Evolutionary conservation across 1,140 invertebrate species (phyloP).

Genomic region (Ylistrum balloti): DNA sequence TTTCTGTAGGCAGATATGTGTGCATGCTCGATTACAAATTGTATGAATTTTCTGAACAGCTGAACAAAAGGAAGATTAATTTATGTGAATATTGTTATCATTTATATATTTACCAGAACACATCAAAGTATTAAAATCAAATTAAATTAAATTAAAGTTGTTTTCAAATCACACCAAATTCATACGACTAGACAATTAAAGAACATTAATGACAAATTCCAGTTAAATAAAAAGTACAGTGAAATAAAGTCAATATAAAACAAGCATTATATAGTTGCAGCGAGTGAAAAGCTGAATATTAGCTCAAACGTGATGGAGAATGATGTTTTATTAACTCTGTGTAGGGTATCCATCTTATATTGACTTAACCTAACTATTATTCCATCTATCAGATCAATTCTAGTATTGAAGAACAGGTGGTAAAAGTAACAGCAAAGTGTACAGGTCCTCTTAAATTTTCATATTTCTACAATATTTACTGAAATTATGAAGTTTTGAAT

Average conservation of each 20-base stretch:
- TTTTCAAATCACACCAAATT: conserved; percentile 6
- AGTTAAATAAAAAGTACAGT: conserved; percentile 18
- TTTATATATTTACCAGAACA: background rate
- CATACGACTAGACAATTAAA: background rate
- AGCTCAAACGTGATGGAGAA: background rate
- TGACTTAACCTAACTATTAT: background rate
- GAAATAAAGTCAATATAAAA: conserved; percentile 14
- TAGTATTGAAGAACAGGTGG: background rate
- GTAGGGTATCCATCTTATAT: background rate
- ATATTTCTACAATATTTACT: background rate
- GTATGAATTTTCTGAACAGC: background rate
- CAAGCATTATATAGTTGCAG: conserved; percentile 38
- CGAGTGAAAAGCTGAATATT: background rate
- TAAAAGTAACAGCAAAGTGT: background rate
- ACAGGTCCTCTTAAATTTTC: background rate
- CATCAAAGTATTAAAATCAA: background rate
- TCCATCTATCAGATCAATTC: background rate
- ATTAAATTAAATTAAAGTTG: background rate
- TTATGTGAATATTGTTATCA: background rate
- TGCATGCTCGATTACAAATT: background rate
- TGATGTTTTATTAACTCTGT: background rate
- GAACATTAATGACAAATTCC: background rate
- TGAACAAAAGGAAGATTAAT: background rate
- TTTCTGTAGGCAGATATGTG: background rate
- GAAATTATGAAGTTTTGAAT: too few species aligned